Conservation (phyloP, 2,113 vertebrate genomes). For the Pygoscelis adeliae region DNA sequence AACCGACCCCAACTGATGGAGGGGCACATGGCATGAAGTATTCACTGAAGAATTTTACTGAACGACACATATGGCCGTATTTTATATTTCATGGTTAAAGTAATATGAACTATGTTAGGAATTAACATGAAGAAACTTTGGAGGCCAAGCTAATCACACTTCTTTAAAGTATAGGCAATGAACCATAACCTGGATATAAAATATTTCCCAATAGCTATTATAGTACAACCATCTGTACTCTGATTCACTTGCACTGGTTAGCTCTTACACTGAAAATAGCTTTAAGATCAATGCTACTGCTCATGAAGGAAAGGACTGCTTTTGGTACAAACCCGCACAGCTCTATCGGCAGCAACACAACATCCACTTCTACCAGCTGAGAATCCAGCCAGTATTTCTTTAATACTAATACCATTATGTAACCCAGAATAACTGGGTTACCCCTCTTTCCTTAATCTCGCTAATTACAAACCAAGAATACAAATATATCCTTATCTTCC, state of each 20-base stretch:
- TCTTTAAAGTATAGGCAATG: background rate
- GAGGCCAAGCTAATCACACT: background rate
- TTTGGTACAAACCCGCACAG: background rate
- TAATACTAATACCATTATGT: background rate
- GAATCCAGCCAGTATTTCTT: background rate
- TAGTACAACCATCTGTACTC: background rate
- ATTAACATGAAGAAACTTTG: background rate
- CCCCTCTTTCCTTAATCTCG: background rate
- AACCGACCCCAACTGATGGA: fast-evolving
- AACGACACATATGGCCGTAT: background rate
- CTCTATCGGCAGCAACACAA: background rate
- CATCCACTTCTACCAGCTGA: background rate
- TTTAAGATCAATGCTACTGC: background rate
- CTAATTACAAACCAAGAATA: no score
- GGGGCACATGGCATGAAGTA: background rate
- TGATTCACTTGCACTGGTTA: background rate
- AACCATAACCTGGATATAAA: background rate
- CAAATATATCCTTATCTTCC: background rate
- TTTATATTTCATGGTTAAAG: background rate
- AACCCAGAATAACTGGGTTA: background rate
- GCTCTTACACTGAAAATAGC: background rate
- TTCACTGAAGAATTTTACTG: background rate
- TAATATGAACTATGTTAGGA: background rate
- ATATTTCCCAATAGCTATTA: background rate
- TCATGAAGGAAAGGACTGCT: background rate